phyloP scores from a whole-genome alignment of 2,797 vertebrate genomes.

The Ammospiza maritima region DNA sequence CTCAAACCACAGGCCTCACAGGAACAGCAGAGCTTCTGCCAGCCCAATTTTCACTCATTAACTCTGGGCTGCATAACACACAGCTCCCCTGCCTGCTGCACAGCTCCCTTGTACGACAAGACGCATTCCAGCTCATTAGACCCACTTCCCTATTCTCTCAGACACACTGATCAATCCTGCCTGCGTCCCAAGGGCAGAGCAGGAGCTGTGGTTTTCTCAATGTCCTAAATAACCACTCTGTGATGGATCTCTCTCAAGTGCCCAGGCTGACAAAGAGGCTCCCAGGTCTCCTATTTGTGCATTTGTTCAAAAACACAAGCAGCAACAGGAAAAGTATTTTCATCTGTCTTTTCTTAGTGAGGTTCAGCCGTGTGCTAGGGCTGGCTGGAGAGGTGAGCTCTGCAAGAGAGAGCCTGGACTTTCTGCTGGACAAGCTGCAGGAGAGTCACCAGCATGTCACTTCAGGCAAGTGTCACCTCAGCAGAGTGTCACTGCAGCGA shows the following conservation, averaged over 20 bases:
- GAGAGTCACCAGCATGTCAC: background rate
- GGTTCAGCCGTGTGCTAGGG: fast-evolving
- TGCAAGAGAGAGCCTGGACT: background rate
- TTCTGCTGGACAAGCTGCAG: background rate
- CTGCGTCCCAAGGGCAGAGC: background rate
- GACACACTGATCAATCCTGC: constrained; percentile 49
- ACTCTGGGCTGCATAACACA: constrained; percentile 20
- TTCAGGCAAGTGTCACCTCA: background rate
- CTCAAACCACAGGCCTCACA: background rate
- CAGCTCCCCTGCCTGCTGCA: constrained; percentile 3
- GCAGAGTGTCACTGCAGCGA: background rate
- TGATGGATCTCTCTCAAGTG: constrained; percentile 31
- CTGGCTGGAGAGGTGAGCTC: background rate
- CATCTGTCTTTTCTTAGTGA: background rate
- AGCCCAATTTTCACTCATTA: constrained; percentile 65
- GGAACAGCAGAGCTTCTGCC: constrained; percentile 33
- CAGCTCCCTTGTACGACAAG: background rate
- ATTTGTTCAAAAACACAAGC: background rate
- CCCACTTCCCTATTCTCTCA: constrained; percentile 53
- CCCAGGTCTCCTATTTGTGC: background rate
- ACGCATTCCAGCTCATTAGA: constrained; percentile 51
- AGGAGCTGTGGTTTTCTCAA: background rate
- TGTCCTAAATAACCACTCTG: constrained; percentile 16
- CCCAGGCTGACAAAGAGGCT: background rate
- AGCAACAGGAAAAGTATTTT: background rate